Base-by-base conservation (phyloP, 2,888 invertebrate species). In the Nowickia ferox region DNA sequence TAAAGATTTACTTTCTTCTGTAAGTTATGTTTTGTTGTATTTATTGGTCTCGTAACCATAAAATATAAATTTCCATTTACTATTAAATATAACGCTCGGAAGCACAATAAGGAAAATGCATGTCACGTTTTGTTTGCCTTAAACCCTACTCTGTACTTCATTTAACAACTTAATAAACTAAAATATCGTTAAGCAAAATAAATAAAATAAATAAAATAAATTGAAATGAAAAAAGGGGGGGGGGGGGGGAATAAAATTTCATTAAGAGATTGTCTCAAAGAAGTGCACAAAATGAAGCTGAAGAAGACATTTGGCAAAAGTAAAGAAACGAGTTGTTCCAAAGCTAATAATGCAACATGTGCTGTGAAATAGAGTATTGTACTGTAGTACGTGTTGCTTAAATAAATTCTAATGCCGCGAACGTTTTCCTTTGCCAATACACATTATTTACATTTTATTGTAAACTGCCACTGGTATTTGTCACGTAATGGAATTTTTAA, bases 401-500 rank as follows among this genome's bases (percentile, higher is more conserved):
- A 42, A n/a, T 44, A 66, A 66, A 66, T 46, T 77, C 53, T 38
- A 75, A 46, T 76, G 63, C 68, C 38, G 6, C 38, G 6, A 63
- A 55, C 30, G 40, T 71, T 57, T 63, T 46, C 15, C 30, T 78
- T 22, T 17, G 42, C 69, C 46, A 57, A 44, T 17, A 77, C 46
- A 65, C 40, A 55, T 61, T 69, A 76, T 75, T 71, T 81, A 66
- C 65, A 71, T 76, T 65, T 65, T 51, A 66, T 65, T 76, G 44
- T 75, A 65, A 72, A 46, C 48, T 84, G 77, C 44, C 72, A 68
- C 6, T 63, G 82, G 74, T 87, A 86, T 91, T 91, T 91, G 91
- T 91, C 91, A 91, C 90, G 91, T 91, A 90, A 90, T 89, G 90
- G 90, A 91, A 91, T 91, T 91, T 90, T 89, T 91, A 90, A 91